These are phyloP conservation scores for Limenitis camilla DNA, from an alignment of 2,888 invertebrate genomes.

Conservation along the genomic window DNA sequence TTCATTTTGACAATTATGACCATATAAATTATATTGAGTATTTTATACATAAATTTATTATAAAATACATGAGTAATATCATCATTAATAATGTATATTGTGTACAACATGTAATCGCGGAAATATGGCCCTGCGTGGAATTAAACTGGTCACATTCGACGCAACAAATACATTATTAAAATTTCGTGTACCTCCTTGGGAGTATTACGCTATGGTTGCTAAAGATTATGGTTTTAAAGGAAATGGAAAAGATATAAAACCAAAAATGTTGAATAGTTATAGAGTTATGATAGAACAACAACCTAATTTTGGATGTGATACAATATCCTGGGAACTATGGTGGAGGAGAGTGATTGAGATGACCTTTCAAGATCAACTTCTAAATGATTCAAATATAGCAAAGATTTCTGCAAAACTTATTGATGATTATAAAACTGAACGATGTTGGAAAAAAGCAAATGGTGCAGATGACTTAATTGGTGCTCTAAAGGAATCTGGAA, in stretches of 20 bases:
- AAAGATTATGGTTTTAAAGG: slow-evolving; percentile 79
- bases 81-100: too few species aligned
- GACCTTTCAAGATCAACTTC: slow-evolving; percentile 76
- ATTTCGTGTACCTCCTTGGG: slow-evolving; percentile 80
- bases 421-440: slow-evolving; percentile 79
- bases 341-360: slow-evolving; percentile 82
- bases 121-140: slow-evolving; percentile 58
- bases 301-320: slow-evolving; percentile 86
- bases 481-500: slow-evolving; percentile 62
- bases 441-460: slow-evolving; percentile 81
- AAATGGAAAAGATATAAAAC: slow-evolving; percentile 63
- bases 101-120: too few species aligned
- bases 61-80: too few species aligned
- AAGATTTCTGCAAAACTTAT: slow-evolving; percentile 76
- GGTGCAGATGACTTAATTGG: slow-evolving; percentile 79
- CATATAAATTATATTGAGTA: too few species aligned
- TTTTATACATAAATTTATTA: neutral
- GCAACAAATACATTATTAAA: slow-evolving; percentile 88
- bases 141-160: slow-evolving; percentile 88
- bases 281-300: slow-evolving; percentile 77
- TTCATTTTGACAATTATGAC: neutral
- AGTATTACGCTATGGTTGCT: slow-evolving; percentile 83
- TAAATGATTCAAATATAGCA: slow-evolving; percentile 34
- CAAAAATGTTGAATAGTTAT: slow-evolving; percentile 80
- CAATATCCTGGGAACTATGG: slow-evolving; percentile 87